Base-by-base conservation (phyloP, 2,113 vertebrate genomes). In the Carassius carassius region DNA sequence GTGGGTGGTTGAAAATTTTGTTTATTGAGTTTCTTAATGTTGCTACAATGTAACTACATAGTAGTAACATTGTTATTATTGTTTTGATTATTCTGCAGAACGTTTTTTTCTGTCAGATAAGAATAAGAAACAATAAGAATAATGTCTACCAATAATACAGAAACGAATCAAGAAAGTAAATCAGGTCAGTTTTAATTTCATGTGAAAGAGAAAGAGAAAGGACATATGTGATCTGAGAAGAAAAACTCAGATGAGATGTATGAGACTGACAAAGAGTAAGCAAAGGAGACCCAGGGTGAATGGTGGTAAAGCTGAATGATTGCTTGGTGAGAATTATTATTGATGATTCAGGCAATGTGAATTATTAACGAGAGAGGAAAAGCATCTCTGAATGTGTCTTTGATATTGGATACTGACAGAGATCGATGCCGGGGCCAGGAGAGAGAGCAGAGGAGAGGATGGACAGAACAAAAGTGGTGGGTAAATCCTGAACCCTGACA, bases 301-400 rank as follows among this genome's bases (percentile, higher is more conserved):
- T 86, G 91, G 92, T 89, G 90, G 92, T 91, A 91, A 92, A 94
- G 91, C 92, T 94, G 92, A 93, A 93, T 93, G 93, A 94, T 93
- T 91, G 92, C 92, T 91, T 90, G 91, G 92, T 93, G 94, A 94
- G 92, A 94, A 94, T 92, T 94, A 94, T 94, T 94, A 93, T 94
- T 94, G 94, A 95, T 94, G 94, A 95, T 93, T 94, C 93, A 94
- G 93, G 88, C 91, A 41, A 89, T 89, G 93, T 95, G 92, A 94
- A 95, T 95, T 95, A 95, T 95, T 95, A 94, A 95, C 91, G 92
- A 91, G 81, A 78, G 90, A 90, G 90, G 92, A 94, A 93, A 92
- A 94, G 93, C 93, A 92, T 93, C 92, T 90, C 91, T 92, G 94
- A 94, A 93, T 88, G 92, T 93, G 91, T 94, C 92, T 95, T 93